Percentiles rank a stretch among this genome's conserved stretches.
These are phyloP conservation scores for Actinopyga echinites DNA, from an alignment of 53 echinoderm and acorn worm species.

Conservation along the genomic window DNA sequence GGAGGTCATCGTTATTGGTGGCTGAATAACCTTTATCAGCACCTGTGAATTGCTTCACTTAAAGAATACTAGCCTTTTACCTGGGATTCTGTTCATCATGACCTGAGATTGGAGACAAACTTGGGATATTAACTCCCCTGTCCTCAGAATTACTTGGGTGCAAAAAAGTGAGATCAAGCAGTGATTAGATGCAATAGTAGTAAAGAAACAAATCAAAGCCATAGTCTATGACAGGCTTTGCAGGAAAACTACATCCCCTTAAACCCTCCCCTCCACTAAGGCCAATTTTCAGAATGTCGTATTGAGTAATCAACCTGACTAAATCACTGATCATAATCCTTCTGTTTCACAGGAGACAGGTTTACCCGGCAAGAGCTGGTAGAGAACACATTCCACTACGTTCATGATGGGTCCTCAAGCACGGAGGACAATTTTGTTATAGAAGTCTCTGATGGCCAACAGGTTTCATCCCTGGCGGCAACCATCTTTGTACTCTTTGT, in stretches of 20 bases:
- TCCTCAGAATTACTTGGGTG: too few relatives aligned
- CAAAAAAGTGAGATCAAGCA: too few relatives aligned
- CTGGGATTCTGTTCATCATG: too few relatives aligned
- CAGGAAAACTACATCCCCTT: neutral
- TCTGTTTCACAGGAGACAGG: slow-evolving; percentile 56
- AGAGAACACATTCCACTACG: slow-evolving; percentile 71
- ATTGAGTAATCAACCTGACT: neutral
- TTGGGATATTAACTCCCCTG: too few relatives aligned
- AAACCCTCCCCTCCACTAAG: neutral
- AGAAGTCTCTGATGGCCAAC: slow-evolving; percentile 74
- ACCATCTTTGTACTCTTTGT: slow-evolving; percentile 62
- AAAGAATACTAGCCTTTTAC: too few relatives aligned
- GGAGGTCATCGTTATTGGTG: too few relatives aligned
- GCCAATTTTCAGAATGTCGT: neutral
- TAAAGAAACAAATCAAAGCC: too few relatives aligned
- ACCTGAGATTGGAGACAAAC: too few relatives aligned
- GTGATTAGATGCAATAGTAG: too few relatives aligned
- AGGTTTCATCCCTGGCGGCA: slow-evolving; percentile 57
- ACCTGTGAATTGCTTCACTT: too few relatives aligned
- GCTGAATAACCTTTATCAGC: too few relatives aligned
- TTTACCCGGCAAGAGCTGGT: slow-evolving; percentile 74
- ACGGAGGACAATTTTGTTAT: slow-evolving; percentile 79
- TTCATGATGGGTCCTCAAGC: slow-evolving; percentile 73
- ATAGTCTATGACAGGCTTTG: neutral
- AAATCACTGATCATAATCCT: neutral